Conservation (phyloP, 2,113 vertebrate species). For the Grammomys dolichurus region DNA sequence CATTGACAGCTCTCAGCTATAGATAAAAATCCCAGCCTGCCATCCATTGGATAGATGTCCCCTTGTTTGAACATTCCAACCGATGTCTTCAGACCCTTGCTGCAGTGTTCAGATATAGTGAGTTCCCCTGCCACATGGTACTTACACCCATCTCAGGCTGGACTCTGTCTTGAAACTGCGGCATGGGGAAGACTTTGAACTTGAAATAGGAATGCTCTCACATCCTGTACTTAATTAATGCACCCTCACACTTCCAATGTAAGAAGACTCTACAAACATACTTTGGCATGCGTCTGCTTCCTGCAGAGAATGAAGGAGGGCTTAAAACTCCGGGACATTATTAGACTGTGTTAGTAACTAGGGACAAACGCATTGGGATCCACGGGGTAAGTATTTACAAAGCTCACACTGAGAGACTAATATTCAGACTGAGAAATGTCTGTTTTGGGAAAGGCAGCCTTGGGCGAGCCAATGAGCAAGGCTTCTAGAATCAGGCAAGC, state of each 20-base stretch:
- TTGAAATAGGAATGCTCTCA: slow-evolving; percentile 55
- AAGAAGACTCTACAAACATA: slow-evolving; percentile 20
- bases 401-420: slow-evolving; percentile 53
- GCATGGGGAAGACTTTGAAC: slow-evolving; percentile 48
- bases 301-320: neutral
- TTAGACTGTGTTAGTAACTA: neutral
- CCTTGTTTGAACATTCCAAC: neutral
- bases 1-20: neutral
- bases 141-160: neutral
- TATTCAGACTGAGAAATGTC: slow-evolving; percentile 43
- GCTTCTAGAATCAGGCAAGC: neutral
- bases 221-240: slow-evolving; percentile 51
- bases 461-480: neutral
- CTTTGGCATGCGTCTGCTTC: neutral
- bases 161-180: neutral
- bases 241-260: slow-evolving; percentile 18
- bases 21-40: neutral
- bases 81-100: neutral
- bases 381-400: slow-evolving; percentile 36
- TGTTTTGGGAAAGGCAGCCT: slow-evolving; percentile 3
- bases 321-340: neutral
- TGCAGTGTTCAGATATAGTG: slow-evolving; percentile 43
- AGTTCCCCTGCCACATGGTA: neutral
- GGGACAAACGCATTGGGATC: slow-evolving; percentile 34
- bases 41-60: neutral